These are phyloP conservation scores for Esperia sulphurella DNA, from an alignment of 2,888 invertebrate genomes.

Conservation along the genomic window DNA sequence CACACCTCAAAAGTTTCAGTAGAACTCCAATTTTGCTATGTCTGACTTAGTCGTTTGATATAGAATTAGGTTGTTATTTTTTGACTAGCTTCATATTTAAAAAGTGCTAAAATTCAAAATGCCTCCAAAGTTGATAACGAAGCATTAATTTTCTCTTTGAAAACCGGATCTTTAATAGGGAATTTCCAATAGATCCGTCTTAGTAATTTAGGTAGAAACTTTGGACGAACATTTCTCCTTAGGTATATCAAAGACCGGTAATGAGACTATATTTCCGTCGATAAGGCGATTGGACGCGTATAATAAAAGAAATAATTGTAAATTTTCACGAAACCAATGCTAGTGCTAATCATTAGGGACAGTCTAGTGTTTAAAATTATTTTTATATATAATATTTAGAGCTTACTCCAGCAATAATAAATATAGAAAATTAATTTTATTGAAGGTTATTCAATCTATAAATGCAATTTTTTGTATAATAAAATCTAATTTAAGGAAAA, in stretches of 20 bases:
- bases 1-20: too few relatives aligned
- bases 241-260: conserved; percentile 19
- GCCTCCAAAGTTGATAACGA: conserved; percentile 2
- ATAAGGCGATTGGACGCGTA: conserved; percentile 38
- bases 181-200: neutral
- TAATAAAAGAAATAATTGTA: conserved; percentile 25
- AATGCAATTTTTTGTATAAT: too few relatives aligned
- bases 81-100: too few relatives aligned
- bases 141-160: conserved; percentile 1
- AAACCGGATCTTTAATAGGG: neutral
- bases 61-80: too few relatives aligned
- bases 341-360: neutral
- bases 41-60: too few relatives aligned
- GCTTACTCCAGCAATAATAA: too few relatives aligned
- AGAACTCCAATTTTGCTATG: too few relatives aligned
- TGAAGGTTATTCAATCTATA: too few relatives aligned
- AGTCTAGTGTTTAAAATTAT: neutral
- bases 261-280: conserved; percentile 29
- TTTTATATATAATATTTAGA: too few relatives aligned
- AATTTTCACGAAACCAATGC: neutral
- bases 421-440: too few relatives aligned
- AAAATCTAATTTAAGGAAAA: too few relatives aligned
- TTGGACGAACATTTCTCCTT: conserved; percentile 18
- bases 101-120: too few relatives aligned
- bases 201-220: conserved; percentile 9